Conservation (phyloP, 2,797 vertebrate genomes). For the Onychomys arenicola region DNA sequence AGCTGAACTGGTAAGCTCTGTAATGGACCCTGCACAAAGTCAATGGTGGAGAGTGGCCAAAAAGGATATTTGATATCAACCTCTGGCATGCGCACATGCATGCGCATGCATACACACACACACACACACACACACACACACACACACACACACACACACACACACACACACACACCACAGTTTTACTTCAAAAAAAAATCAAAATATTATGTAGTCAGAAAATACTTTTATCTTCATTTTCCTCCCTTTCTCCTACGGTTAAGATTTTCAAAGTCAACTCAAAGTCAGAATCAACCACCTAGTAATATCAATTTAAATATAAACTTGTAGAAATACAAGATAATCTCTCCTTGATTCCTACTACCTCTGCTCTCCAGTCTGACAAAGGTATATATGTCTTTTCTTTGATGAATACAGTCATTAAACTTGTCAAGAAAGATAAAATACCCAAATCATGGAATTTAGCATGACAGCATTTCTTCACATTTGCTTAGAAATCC, state of each 20-base stretch:
- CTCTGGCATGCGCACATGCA: neutral
- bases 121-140: too few relatives aligned
- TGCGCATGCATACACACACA: accelerated
- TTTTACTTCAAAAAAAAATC: neutral
- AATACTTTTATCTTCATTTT: neutral
- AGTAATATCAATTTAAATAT: too few relatives aligned
- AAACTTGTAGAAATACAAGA: neutral
- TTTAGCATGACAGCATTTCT: neutral
- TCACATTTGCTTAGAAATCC: slow-evolving; percentile 1
- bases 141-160: neutral
- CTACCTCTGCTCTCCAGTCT: neutral
- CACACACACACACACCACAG: neutral
- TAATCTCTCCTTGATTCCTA: neutral
- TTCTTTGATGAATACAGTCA: slow-evolving; percentile 28
- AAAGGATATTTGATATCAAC: neutral
- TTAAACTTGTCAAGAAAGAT: neutral
- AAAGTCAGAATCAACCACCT: neutral
- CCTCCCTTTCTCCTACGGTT: neutral
- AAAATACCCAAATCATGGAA: slow-evolving; percentile 13
- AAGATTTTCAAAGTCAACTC: neutral
- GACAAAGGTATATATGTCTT: neutral
- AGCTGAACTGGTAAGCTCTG: neutral
- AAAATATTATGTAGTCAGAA: neutral
- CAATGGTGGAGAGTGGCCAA: neutral
- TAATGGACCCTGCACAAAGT: too few relatives aligned